Percentiles rank a stretch among this genome's conserved stretches.
These are phyloP conservation scores for Petrocephalus zakoni DNA, from an alignment of 2,113 vertebrate genomes.

Conservation along the genomic window DNA sequence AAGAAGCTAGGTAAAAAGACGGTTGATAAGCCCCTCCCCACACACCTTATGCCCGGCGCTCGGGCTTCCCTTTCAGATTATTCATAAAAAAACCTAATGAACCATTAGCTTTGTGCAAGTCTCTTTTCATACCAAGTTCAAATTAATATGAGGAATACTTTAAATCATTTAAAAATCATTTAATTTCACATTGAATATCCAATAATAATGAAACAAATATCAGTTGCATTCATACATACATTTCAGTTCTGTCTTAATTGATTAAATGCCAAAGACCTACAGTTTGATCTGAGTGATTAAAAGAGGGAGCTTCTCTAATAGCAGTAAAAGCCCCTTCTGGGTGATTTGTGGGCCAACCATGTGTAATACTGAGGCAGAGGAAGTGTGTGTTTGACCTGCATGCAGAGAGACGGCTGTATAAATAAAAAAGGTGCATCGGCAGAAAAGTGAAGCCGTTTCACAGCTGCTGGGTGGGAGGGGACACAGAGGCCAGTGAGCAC, in stretches of 20 bases:
- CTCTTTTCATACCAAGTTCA: too few species aligned
- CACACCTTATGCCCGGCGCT: too few species aligned
- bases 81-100: too few species aligned
- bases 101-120: too few species aligned
- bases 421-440: not conserved
- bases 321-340: not conserved
- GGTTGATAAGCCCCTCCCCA: too few species aligned
- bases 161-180: not conserved
- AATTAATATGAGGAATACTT: not conserved
- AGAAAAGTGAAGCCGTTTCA: not conserved
- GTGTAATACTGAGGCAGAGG: too few species aligned
- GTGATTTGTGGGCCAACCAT: not conserved
- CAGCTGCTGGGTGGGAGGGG: not conserved
- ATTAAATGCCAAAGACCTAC: not conserved
- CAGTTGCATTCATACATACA: too few species aligned
- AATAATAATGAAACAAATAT: not conserved
- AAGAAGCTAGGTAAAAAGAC: too few species aligned
- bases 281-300: not conserved
- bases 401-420: not conserved
- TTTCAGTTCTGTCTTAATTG: not conserved
- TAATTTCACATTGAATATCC: not conserved
- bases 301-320: too few species aligned
- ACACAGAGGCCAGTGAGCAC: not conserved
- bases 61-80: too few species aligned
- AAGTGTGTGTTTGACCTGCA: not conserved